phyloP scores from a whole-genome alignment of 2,113 vertebrate species.

The Neodon shergylaensis region DNA sequence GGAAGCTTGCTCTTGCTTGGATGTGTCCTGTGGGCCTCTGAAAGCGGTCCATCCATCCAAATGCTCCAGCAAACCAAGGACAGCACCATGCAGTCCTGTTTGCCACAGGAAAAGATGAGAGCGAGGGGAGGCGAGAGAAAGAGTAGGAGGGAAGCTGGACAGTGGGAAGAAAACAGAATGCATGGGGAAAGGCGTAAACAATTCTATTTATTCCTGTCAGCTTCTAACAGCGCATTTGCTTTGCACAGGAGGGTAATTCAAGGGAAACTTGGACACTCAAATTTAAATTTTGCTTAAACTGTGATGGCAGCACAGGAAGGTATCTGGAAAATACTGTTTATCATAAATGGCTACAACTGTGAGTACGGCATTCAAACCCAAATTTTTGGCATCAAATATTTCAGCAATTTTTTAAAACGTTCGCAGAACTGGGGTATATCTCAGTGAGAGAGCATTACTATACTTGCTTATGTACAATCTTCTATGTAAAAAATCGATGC shows the following conservation, averaged over 20 bases:
- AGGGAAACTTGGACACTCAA: neutral
- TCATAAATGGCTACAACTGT: neutral
- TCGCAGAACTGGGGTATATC: no score
- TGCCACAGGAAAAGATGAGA: neutral
- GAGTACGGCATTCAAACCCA: neutral
- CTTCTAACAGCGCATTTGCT: neutral
- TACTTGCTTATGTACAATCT: neutral
- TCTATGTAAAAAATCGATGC: neutral
- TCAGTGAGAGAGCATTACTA: neutral
- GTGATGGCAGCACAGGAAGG: neutral
- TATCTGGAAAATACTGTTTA: neutral
- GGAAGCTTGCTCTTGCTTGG: neutral
- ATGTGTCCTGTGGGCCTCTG: neutral
- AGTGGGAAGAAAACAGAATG: neutral
- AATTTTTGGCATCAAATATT: neutral
- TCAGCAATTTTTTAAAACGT: neutral
- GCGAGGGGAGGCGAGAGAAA: neutral
- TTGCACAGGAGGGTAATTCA: neutral
- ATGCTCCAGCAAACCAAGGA: no score
- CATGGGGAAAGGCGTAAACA: neutral
- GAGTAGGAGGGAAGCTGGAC: neutral
- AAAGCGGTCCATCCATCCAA: neutral
- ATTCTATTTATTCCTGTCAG: neutral
- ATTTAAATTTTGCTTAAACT: neutral
- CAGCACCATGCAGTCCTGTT: rapidly evolving